Evolutionary conservation across 2,113 vertebrate genomes (phyloP).

Genomic region (Paramormyrops kingsleyae): DNA sequence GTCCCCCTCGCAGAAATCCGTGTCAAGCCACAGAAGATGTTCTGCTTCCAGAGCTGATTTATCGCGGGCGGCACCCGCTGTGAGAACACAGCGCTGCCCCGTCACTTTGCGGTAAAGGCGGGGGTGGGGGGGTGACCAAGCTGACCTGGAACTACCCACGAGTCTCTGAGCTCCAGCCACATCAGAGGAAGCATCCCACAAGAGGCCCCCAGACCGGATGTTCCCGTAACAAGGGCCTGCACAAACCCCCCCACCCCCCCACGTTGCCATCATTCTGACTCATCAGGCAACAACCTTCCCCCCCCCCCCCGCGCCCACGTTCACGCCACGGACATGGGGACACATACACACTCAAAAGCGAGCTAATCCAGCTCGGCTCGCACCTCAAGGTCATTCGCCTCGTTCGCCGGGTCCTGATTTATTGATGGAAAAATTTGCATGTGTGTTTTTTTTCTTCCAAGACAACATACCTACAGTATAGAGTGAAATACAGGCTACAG

Average conservation of each 20-base stretch:
- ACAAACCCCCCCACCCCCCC: not conserved
- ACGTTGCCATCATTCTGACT: not conserved
- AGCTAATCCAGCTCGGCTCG: not conserved
- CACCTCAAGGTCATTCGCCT: not conserved
- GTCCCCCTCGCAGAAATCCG: constrained; percentile 1
- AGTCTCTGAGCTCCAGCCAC: not conserved
- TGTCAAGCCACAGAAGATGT: constrained; percentile 13
- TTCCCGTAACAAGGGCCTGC: not conserved
- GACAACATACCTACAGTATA: not conserved
- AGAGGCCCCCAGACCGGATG: not conserved
- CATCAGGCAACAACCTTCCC: not conserved
- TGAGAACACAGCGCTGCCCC: not conserved
- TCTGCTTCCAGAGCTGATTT: not conserved
- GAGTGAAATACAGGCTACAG: not conserved
- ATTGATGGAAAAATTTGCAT: not conserved
- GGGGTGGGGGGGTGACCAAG: not conserved
- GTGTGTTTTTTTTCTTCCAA: not conserved
- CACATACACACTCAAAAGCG: not conserved
- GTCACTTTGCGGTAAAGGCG: not conserved
- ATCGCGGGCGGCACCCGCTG: not conserved
- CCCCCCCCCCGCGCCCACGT: not conserved
- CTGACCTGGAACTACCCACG: not conserved
- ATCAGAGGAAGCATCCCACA: not conserved
- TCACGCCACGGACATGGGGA: not conserved
- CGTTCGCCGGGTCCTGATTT: not conserved